phyloP scores from a whole-genome alignment of 53 echinoderm and acorn worm genomes.

The Echinometra lucunter region DNA sequence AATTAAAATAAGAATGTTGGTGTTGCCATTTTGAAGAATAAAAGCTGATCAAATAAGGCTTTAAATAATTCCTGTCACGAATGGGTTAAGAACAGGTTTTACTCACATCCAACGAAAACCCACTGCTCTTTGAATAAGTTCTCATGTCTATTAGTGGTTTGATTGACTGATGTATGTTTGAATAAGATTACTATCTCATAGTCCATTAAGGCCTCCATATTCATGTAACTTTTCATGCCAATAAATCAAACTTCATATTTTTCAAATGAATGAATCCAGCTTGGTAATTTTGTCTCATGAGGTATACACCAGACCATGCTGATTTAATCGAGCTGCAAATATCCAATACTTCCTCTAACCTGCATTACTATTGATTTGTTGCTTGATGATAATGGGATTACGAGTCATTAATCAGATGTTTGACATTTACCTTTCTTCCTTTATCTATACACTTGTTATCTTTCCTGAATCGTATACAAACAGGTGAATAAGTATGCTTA shows the following conservation, averaged over 20 bases:
- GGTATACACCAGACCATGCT: not conserved
- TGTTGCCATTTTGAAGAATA: too few species aligned
- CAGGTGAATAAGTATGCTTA: not conserved
- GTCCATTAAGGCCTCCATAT: not conserved
- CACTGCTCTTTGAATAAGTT: not conserved
- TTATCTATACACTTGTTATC: not conserved
- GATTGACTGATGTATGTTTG: not conserved
- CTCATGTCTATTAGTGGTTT: not conserved
- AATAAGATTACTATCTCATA: too few species aligned
- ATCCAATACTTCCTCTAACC: not conserved
- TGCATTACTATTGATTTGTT: not conserved
- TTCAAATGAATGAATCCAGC: not conserved
- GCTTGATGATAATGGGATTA: not conserved
- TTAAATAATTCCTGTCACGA: too few species aligned
- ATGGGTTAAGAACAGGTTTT: too few species aligned
- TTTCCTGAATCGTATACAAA: not conserved
- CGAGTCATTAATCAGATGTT: not conserved
- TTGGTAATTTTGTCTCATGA: not conserved
- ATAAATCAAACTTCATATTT: not conserved
- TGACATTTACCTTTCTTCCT: slow-evolving; percentile 1
- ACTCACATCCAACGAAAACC: not conserved
- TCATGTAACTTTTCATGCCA: not conserved
- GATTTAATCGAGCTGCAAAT: not conserved
- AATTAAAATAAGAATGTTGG: too few species aligned
- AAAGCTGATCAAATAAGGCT: too few species aligned